Evolutionary conservation across 2,888 invertebrate species (phyloP), one percentile per base, ranked within the genome.

Genomic region (Dione juno): DNA sequence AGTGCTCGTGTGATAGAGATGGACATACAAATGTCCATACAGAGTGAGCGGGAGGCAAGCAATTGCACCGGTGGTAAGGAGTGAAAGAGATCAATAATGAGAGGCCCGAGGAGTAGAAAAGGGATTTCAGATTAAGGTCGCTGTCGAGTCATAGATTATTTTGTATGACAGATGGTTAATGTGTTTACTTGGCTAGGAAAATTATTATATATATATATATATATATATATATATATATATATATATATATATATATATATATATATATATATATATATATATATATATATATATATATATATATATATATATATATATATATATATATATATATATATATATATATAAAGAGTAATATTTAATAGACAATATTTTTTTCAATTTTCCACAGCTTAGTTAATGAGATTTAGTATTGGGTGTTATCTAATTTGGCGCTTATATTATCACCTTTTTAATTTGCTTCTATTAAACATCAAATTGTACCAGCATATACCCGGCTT

Each of bases 71-170:
- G 92, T 92, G 91, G 92, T 90, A 90, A 93, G 91, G 92, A 93
- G 92, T 92, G 92, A 93, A 93, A 93, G 92, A 93, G 92, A 93
- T 93, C 92, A 91, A 93, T 93, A 93, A 92, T 92, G 92, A 92
- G 92, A 90, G 88, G 88, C 89, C 89, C 91, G 92, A 92, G 88
- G 92, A 92, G 92, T 93, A 92, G 92, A 92, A 93, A 93, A 93
- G 92, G 92, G 92, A 93, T 93, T 93, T 92, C 92, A 93, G 92
- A 93, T 93, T 93, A 93, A 93, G 92, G 92, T 92, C 92, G 92
- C 92, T 90, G 89, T 90, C 87, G 89, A 86, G 87, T 80, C 92
- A 92, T 87, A 92, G 92, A 92, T 81, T 84, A 89, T 78, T 77
- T 77, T 79, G 82, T 82, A 87, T 88, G 84, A 80, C 83, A 70